Evolutionary conservation across 2,113 vertebrate species (phyloP), one percentile per base, ranked within the genome.

Genomic region (Alethe diademata): DNA sequence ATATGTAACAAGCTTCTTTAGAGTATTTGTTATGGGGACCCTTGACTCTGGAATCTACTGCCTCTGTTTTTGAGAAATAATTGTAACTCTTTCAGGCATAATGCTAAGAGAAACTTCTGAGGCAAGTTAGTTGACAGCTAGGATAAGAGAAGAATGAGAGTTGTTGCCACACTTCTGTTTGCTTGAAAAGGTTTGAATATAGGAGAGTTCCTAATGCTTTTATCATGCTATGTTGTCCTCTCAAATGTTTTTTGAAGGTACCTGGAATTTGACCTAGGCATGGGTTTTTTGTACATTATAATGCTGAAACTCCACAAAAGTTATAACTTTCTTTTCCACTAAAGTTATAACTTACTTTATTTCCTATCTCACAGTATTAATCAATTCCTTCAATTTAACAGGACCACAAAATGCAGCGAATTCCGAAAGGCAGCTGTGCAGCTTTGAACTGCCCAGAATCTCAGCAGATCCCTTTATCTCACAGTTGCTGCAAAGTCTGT

Each of bases 401-500:
- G 99, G 98, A 98, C 70, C 98, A 98, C 93, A 99, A 98, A 65
- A 99, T 99, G 99, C 99, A 98, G 70, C 98, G 98, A 88, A 95
- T 98, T 74, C 97, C 97, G 28, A 98, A 97, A 95, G 88, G 95
- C 8, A 97, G 95, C 23, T 99, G 99, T 88, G 96, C 98, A 12
- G 70, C 96, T 79, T 98, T 99, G 95, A 98, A 96, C 90, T 99
- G 99, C 93, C 98, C 98, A 3, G 98, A 99, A 85, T 98, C 98
- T 12, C 98, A 99, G 48, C 99, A 99, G 98, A 98, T 99, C 62
- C 97, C 98, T 40, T 95, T 99, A 94, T 98, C 97, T 88, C 98
- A 99, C 97, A 98, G 99, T 94, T 99, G 99, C 97, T 99, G 99
- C 97, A 99, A 98, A 98, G 98, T 99, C 86, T 99, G 99, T 98